A percentile compares a stretch with the other conserved stretches of the same genome.
Evolutionary conservation across 2,113 vertebrate species (phyloP).

Genomic region (Chlamydotis undulata): DNA sequence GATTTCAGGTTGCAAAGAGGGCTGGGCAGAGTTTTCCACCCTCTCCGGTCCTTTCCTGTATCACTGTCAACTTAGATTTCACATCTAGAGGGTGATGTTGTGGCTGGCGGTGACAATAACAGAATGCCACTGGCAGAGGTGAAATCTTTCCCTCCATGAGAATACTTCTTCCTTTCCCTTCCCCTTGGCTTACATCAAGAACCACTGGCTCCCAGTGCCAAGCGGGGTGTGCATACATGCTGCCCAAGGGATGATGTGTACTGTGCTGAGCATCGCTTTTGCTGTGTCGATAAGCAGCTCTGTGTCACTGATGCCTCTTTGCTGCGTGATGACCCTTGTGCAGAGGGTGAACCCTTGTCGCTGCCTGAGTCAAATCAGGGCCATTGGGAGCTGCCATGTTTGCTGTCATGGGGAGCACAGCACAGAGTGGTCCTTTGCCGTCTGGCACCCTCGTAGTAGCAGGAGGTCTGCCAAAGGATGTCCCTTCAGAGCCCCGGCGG

Average conservation of each 20-base stretch:
- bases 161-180: background rate
- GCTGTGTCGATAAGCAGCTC: background rate
- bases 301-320: background rate
- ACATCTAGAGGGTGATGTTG: background rate
- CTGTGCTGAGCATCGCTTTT: background rate
- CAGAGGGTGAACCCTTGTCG: background rate
- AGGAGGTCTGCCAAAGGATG: background rate
- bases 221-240: rapidly evolving
- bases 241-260: rapidly evolving
- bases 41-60: background rate
- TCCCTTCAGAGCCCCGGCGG: background rate
- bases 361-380: background rate
- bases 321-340: background rate
- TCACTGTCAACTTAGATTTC: slow-evolving; percentile 36
- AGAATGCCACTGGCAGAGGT: slow-evolving; percentile 32
- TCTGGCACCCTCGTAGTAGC: background rate
- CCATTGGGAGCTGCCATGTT: rapidly evolving
- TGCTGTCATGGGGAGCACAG: background rate
- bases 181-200: background rate
- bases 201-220: background rate
- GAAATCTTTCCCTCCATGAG: background rate
- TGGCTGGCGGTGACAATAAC: background rate
- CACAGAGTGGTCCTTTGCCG: rapidly evolving
- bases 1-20: background rate
- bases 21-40: background rate